A percentile compares a stretch with the other conserved stretches of the same genome.
Evolutionary conservation across 2,888 invertebrate species (phyloP).

Genomic region (Agrochola macilenta): DNA sequence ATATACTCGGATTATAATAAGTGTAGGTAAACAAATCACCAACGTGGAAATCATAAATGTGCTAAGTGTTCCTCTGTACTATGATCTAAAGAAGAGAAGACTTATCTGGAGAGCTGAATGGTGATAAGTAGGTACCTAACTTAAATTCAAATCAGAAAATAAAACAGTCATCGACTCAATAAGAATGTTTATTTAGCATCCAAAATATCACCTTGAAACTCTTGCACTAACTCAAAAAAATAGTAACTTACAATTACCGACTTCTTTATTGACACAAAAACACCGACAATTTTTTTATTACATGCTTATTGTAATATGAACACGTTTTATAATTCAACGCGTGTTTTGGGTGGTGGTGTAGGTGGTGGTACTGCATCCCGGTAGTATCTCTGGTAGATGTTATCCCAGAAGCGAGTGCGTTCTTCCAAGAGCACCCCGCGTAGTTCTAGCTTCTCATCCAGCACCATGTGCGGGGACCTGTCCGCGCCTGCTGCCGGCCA

Average conservation of each 20-base stretch:
- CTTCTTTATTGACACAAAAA: background rate
- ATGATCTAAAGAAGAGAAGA: no score
- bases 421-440: conserved; percentile 53
- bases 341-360: conserved; percentile 8
- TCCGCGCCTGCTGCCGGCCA: conserved; percentile 68
- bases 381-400: conserved; percentile 66
- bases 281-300: background rate
- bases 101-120: background rate
- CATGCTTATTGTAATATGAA: background rate
- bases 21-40: background rate
- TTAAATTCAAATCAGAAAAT: background rate
- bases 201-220: background rate
- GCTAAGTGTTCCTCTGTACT: background rate
- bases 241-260: no score
- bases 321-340: conserved; percentile 6
- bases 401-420: conserved; percentile 68
- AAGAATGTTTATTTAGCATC: background rate
- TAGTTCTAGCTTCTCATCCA: conserved; percentile 65
- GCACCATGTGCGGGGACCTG: conserved; percentile 68
- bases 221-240: background rate
- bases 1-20: no score
- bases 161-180: background rate
- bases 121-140: background rate
- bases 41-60: background rate
- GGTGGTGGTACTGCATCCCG: conserved; percentile 30